These are phyloP conservation scores for Scaptodrosophila lebanonensis DNA, from an alignment of 1,140 invertebrate species.

Conservation along the genomic window DNA sequence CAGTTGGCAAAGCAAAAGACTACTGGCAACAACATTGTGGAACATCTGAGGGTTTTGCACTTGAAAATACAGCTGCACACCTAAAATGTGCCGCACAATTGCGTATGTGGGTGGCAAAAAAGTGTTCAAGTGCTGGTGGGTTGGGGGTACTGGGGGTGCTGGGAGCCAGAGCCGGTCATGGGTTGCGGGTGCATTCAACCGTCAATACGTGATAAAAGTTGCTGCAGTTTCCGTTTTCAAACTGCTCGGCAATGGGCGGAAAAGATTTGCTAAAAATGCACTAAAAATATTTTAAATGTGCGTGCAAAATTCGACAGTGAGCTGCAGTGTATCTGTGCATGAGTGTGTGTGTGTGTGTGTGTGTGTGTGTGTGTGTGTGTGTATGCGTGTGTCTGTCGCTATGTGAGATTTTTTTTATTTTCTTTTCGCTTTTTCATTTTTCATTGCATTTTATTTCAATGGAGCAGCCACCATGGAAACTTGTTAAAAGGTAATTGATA, in stretches of 20 bases:
- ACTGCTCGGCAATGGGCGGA: too few species aligned
- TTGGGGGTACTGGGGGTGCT: not conserved
- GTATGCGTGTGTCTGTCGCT: too few species aligned
- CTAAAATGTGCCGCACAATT: conserved; percentile 13
- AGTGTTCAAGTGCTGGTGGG: not conserved
- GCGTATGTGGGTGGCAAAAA: not conserved
- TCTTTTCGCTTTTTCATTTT: too few species aligned
- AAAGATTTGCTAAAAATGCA: conserved; percentile 57
- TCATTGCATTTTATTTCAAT: not conserved
- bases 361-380: too few species aligned
- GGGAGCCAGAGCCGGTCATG: conserved; percentile 26
- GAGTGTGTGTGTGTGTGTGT: too few species aligned
- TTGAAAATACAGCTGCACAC: conserved; percentile 35
- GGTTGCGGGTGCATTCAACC: conserved; percentile 65
- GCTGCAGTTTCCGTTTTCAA: conserved; percentile 62
- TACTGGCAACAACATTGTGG: conserved; percentile 39
- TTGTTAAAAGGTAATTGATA: conserved; percentile 69
- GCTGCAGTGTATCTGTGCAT: too few species aligned
- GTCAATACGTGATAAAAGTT: conserved; percentile 73
- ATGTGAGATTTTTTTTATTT: too few species aligned
- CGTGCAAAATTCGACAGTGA: conserved; percentile 43
- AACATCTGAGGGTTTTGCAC: conserved; percentile 52
- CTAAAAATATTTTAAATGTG: conserved; percentile 69
- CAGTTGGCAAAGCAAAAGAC: not conserved
- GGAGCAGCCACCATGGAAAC: conserved; percentile 36